Percentiles rank a stretch among this genome's conserved stretches.
Evolutionary conservation across 2,888 invertebrate species (phyloP).

Genomic region (Phytoseiulus persimilis): DNA sequence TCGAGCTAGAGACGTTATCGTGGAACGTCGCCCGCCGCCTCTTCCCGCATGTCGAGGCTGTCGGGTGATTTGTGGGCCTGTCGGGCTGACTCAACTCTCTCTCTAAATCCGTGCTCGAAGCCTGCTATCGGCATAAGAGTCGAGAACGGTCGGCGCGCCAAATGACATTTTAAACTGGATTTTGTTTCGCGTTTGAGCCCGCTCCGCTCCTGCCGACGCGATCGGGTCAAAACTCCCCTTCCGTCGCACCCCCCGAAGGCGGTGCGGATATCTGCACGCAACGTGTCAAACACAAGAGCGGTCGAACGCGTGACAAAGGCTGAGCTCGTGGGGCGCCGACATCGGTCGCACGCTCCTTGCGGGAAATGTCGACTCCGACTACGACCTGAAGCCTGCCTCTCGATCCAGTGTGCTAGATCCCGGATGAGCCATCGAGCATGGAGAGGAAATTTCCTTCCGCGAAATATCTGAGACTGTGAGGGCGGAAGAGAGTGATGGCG

Average conservation of each 20-base stretch:
- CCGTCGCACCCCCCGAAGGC: neutral
- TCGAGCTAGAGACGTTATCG: neutral
- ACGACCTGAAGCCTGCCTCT: too few relatives aligned
- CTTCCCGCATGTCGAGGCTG: neutral
- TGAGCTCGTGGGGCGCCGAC: too few relatives aligned
- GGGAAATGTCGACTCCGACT: too few relatives aligned
- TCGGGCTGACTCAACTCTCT: neutral
- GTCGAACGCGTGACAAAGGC: too few relatives aligned
- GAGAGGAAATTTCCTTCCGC: too few relatives aligned
- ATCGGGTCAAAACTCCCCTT: neutral
- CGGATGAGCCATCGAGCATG: too few relatives aligned
- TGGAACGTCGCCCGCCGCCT: neutral
- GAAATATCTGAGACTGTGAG: too few relatives aligned
- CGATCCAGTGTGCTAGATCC: too few relatives aligned
- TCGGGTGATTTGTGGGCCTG: neutral
- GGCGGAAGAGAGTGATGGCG: too few relatives aligned
- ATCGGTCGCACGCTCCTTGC: too few relatives aligned
- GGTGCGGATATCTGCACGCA: neutral
- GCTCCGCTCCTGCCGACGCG: neutral
- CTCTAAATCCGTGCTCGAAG: neutral
- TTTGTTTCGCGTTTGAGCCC: neutral
- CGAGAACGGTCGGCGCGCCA: neutral
- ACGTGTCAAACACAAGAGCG: neutral
- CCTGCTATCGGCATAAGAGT: neutral
- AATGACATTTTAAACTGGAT: neutral